Conservation (phyloP, 2,113 vertebrate species). For the Talpa occidentalis region DNA sequence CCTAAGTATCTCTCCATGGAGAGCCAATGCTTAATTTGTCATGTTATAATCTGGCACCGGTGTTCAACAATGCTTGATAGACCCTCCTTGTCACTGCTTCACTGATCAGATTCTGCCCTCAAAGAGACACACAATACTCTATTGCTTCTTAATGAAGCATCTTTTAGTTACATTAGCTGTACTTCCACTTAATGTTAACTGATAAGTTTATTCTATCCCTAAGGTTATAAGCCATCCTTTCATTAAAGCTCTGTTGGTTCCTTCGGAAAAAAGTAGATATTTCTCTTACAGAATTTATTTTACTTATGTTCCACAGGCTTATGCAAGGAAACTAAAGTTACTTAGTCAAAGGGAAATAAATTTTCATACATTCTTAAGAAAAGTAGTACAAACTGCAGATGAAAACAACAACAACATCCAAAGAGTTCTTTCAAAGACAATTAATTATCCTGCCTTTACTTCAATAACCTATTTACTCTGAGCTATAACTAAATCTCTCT, state of each 20-base stretch:
- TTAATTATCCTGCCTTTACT: neutral
- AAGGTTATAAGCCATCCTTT: neutral
- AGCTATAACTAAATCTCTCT: neutral
- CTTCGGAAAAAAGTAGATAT: neutral
- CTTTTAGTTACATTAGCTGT: neutral
- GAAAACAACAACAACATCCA: neutral
- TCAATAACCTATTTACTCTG: neutral
- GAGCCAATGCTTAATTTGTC: neutral
- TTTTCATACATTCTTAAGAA: neutral
- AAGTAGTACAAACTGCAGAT: neutral
- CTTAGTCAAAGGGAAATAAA: neutral
- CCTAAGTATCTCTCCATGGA: neutral
- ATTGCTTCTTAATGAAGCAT: neutral
- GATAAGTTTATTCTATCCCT: neutral
- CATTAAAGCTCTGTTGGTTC: neutral
- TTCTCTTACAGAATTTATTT: neutral
- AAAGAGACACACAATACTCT: neutral
- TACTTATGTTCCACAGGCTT: neutral
- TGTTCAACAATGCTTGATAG: neutral
- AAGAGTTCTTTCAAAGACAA: constrained; percentile 18
- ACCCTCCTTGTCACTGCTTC: neutral
- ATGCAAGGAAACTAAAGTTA: neutral
- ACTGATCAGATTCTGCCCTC: neutral
- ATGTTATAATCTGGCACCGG: neutral
- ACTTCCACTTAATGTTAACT: neutral